Conservation (phyloP, 2,888 invertebrate species). For the Pachliopta kotzebuea region DNA sequence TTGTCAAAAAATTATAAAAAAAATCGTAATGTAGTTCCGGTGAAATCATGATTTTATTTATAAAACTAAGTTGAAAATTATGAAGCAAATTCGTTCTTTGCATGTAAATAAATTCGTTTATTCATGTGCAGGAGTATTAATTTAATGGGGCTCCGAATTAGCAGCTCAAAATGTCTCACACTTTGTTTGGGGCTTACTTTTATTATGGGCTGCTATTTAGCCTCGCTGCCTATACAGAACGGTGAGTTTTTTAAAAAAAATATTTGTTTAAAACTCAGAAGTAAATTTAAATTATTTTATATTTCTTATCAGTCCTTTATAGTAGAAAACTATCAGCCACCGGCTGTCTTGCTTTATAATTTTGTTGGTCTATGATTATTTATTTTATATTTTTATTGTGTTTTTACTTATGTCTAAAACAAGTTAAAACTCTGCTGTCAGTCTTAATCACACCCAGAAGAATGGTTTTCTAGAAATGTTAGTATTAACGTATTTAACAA, state of each 20-base stretch:
- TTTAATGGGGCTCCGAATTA: slow-evolving; percentile 66
- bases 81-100: slow-evolving; percentile 35
- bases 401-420: no score
- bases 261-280: no score
- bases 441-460: no score
- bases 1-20: background rate
- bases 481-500: no score
- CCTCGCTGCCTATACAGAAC: slow-evolving; percentile 64
- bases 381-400: no score
- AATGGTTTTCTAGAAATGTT: no score
- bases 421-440: no score
- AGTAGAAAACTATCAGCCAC: no score
- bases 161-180: slow-evolving; percentile 63
- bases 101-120: slow-evolving; percentile 39
- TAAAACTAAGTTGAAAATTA: slow-evolving; percentile 39
- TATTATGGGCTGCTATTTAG: slow-evolving; percentile 70
- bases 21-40: slow-evolving; percentile 6
- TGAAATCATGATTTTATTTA: slow-evolving; percentile 28
- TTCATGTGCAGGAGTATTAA: slow-evolving; percentile 53
- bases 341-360: no score
- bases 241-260: slow-evolving; percentile 44
- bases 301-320: no score
- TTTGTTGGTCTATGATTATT: no score
- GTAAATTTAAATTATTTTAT: no score
- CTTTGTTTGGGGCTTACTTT: slow-evolving; percentile 66